Evolutionary conservation across 2,888 invertebrate species (phyloP).

Genomic region (Drosophila peninsularis): DNA sequence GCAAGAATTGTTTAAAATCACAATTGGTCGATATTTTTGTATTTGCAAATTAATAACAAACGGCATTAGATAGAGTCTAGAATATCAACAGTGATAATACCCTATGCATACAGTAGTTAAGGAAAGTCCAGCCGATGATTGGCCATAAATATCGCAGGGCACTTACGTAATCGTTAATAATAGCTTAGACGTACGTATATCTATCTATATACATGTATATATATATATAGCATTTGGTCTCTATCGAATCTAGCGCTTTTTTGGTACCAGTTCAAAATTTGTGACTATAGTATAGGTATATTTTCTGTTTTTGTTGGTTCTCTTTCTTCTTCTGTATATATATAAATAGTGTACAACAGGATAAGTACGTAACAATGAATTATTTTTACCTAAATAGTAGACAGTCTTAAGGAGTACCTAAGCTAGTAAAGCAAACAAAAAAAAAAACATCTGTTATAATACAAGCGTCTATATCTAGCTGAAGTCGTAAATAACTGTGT

Average conservation of each 20-base stretch:
- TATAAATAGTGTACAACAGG: conserved; percentile 41
- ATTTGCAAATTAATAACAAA: conserved; percentile 76
- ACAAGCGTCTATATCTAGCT: conserved; percentile 17
- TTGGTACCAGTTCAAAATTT: conserved; percentile 68
- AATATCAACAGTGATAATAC: conserved; percentile 67
- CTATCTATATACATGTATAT: conserved; percentile 1
- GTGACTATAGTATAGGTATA: conserved; percentile 29
- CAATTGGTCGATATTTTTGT: conserved; percentile 50
- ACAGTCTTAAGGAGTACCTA: conserved; percentile 72
- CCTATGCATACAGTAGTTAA: conserved; percentile 35
- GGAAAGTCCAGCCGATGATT: conserved; percentile 40
- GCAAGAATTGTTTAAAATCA: conserved; percentile 48
- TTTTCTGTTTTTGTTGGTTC: conserved; percentile 2
- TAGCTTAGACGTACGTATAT: conserved; percentile 19
- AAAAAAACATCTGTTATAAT: conserved; percentile 1
- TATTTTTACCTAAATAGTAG: conserved; percentile 56
- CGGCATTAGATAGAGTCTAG: conserved; percentile 29
- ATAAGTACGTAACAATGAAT: conserved; percentile 17
- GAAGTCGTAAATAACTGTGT: background rate
- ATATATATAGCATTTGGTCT: conserved; percentile 37
- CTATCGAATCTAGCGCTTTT: conserved; percentile 60
- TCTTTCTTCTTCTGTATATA: conserved; percentile 6
- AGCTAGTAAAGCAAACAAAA: conserved; percentile 23
- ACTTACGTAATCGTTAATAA: conserved; percentile 44
- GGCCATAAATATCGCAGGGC: conserved; percentile 73